phyloP scores from a whole-genome alignment of 1,140 invertebrate genomes.

The Steinernema feltiae region DNA sequence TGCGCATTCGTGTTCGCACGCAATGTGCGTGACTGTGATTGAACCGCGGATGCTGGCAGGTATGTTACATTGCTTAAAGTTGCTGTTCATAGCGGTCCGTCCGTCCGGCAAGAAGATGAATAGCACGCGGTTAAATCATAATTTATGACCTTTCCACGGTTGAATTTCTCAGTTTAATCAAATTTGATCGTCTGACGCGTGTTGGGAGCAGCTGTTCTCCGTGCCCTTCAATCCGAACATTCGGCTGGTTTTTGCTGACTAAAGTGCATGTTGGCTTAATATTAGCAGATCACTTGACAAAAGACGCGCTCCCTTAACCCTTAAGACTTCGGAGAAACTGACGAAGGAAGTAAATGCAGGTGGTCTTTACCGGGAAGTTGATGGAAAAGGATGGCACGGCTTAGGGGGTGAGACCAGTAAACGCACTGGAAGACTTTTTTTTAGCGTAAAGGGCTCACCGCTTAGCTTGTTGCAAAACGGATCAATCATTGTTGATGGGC shows the following conservation, averaged over 20 bases:
- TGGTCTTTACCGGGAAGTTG: background rate
- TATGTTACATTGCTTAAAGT: background rate
- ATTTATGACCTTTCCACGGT: background rate
- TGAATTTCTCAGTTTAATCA: background rate
- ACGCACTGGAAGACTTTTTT: background rate
- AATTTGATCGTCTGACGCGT: constrained; percentile 5
- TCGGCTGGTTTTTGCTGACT: background rate
- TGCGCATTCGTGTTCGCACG: background rate
- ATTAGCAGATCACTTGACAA: background rate
- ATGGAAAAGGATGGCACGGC: background rate
- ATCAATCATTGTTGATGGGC: constrained; percentile 15
- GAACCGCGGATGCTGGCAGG: background rate
- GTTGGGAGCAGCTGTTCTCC: background rate
- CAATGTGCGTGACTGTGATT: background rate
- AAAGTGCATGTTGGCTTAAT: background rate
- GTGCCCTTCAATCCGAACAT: background rate
- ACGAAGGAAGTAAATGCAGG: constrained; percentile 7
- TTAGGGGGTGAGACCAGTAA: constrained; percentile 4
- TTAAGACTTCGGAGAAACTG: too few species aligned
- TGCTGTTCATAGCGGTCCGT: background rate
- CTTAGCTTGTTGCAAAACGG: constrained; percentile 3
- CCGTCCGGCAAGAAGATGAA: background rate
- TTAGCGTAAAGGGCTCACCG: background rate
- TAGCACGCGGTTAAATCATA: background rate
- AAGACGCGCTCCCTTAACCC: background rate